phyloP scores from a whole-genome alignment of 2,113 vertebrate genomes.

The Glaucomys volans region DNA sequence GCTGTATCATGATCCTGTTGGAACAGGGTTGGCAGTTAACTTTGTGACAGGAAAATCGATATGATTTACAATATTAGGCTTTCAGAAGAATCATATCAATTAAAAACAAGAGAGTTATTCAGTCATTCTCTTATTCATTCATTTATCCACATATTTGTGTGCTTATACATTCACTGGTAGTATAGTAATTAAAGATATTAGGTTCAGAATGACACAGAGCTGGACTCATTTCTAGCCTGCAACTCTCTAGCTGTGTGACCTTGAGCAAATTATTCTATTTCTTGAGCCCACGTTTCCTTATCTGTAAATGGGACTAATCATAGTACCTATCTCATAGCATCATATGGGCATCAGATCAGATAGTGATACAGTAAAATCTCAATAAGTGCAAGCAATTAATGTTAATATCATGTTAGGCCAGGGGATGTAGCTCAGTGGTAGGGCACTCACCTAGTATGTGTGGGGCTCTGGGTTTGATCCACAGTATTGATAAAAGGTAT shows the following conservation, averaged over 20 bases:
- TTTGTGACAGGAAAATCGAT: not conserved
- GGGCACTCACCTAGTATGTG: too few species aligned
- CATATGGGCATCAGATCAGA: not conserved
- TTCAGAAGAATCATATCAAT: not conserved
- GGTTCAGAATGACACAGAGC: not conserved
- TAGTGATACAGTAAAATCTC: not conserved
- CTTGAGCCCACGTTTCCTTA: not conserved
- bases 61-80: not conserved
- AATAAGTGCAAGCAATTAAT: not conserved
- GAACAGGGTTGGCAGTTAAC: not conserved
- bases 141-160: not conserved
- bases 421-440: too few species aligned
- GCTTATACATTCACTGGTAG: not conserved
- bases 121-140: not conserved
- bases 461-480: too few species aligned
- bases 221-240: not conserved
- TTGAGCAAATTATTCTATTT: not conserved
- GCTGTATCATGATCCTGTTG: not conserved
- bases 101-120: not conserved
- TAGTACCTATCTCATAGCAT: not conserved
- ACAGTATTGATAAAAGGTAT: too few species aligned
- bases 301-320: not conserved
- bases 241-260: not conserved
- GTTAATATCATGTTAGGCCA: not conserved
- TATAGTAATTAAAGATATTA: not conserved